These are phyloP conservation scores for Antheraea yamamai DNA, from an alignment of 2,888 invertebrate genomes.

Conservation along the genomic window DNA sequence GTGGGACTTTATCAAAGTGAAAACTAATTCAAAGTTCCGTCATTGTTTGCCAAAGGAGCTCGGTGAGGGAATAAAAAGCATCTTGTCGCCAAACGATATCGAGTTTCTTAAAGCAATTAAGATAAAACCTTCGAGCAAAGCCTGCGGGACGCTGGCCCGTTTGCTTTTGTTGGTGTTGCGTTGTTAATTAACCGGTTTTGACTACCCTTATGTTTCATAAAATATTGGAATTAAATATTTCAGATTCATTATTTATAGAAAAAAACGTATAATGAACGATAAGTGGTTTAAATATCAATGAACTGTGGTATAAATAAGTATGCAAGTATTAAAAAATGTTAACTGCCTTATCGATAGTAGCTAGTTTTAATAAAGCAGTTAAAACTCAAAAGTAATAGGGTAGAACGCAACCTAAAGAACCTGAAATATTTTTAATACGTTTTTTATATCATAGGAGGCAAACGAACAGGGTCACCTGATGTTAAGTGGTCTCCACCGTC, in stretches of 20 bases:
- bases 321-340: too few relatives aligned
- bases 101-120: conserved; percentile 80
- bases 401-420: too few relatives aligned
- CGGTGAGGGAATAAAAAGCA: conserved; percentile 72
- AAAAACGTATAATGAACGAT: not conserved
- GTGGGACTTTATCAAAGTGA: conserved; percentile 64
- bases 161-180: conserved; percentile 55
- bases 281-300: too few relatives aligned
- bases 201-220: conserved; percentile 49
- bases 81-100: conserved; percentile 78
- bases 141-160: conserved; percentile 52
- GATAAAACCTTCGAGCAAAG: conserved; percentile 76
- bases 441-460: too few relatives aligned
- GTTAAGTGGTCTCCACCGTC: too few relatives aligned
- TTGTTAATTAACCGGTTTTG: conserved; percentile 63
- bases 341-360: too few relatives aligned
- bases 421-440: too few relatives aligned
- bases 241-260: not conserved
- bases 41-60: conserved; percentile 69
- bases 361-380: too few relatives aligned
- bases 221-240: not conserved
- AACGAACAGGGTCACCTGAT: too few relatives aligned
- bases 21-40: conserved; percentile 77
- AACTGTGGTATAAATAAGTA: too few relatives aligned
- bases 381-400: too few relatives aligned